These are phyloP conservation scores for Rhopalosiphum maidis DNA, from an alignment of 1,140 invertebrate species.

Conservation along the genomic window DNA sequence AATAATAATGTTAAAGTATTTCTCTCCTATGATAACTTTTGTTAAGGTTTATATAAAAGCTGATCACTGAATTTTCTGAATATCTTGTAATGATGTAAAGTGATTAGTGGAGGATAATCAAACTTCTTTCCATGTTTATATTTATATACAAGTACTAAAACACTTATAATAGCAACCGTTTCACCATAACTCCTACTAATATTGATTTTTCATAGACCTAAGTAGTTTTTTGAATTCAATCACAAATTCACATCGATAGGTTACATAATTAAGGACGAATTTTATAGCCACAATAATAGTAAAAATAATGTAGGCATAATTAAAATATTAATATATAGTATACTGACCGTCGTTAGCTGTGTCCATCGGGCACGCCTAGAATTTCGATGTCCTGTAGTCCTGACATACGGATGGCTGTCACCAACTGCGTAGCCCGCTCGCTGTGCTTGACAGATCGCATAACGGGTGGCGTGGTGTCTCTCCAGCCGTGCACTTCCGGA, in stretches of 20 bases:
- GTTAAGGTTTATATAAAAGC: too few species aligned
- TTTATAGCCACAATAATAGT: neutral
- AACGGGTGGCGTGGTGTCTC: conserved; percentile 59
- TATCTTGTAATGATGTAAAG: neutral
- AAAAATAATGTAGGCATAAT: neutral
- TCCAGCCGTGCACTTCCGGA: conserved; percentile 61
- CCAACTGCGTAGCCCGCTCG: conserved; percentile 38
- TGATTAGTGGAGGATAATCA: neutral
- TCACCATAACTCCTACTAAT: neutral
- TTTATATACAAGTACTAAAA: neutral
- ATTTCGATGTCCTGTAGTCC: conserved; percentile 53
- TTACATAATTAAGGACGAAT: neutral
- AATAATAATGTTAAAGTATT: too few species aligned
- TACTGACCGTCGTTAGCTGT: conserved; percentile 56
- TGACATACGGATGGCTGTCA: conserved; percentile 30
- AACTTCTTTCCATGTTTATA: too few species aligned
- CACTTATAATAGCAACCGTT: neutral
- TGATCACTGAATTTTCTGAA: neutral
- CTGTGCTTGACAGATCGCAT: conserved; percentile 52
- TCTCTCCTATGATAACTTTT: too few species aligned
- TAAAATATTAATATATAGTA: neutral
- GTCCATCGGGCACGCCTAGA: conserved; percentile 35
- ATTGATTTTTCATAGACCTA: neutral
- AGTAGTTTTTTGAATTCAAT: neutral
- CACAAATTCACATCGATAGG: neutral